Evolutionary conservation across 30 jellyfish, hydroid and myxozoan genomes (phyloP), one percentile per base, ranked within the genome.

Genomic region (Cassiopea xamachana): DNA sequence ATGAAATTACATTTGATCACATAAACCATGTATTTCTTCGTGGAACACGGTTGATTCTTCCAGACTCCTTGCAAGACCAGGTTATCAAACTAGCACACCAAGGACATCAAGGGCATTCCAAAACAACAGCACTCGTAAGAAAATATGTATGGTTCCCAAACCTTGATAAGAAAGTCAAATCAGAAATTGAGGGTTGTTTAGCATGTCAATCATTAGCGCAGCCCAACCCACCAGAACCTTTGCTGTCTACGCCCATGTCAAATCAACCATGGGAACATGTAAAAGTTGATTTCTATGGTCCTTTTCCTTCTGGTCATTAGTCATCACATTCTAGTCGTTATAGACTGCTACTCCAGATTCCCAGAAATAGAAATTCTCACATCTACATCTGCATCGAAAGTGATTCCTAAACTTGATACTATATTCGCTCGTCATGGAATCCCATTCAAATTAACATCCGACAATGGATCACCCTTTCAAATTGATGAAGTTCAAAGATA

Each of bases 321-420:
- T 27, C 39, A 27, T 46, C 72, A 46, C 80, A 88, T 90, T n/a
- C 94, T 80, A 46, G 93, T 90, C 48, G 90, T 82, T 68, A 46
- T 46, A 45, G 89, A 81, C 84, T 6, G 7, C n/a, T 82, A 90
- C 45, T 48, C 78, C 45, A 47, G 90, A 46, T 90, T n/a, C 74
- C 94, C 97, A 76, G 97, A 46, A 15, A 94, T 81, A 7, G 97
- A 90, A 60, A 90, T 90, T 73, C 75, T 90, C 43, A 82, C 68
- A 50, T 90, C 97, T 1, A 83, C 88, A 76, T 45, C 59, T 68
- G 73, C 67, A 18, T 43, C 76, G 8, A 88, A 49, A 18, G 97
- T 77, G 44, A 49, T 88, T 68, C 92, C 92, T 39, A 70, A 87
- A 10, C 64, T 55, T 10, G 81, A 80, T 44, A 5, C 49, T 19